These are phyloP conservation scores for Serripes groenlandicus DNA, from an alignment of 2,888 invertebrate genomes.

Conservation along the genomic window DNA sequence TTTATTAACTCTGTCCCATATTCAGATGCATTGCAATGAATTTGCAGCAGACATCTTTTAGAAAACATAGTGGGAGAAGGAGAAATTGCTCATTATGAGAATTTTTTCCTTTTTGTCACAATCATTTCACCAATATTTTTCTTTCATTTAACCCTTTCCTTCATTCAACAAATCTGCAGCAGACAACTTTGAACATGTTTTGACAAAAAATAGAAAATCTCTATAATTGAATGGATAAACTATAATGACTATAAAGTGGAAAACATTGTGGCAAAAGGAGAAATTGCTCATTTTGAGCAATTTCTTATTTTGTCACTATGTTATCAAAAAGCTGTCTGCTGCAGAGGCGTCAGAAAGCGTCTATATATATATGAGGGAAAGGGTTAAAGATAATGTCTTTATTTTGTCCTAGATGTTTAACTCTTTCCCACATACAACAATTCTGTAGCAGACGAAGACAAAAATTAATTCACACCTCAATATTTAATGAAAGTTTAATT, in stretches of 20 bases:
- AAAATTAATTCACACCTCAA: no score
- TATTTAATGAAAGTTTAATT: no score
- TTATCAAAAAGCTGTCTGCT: not conserved
- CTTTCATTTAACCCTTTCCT: not conserved
- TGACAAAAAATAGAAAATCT: no score
- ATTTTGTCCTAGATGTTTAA: no score
- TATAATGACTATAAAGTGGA: not conserved
- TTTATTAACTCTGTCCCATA: no score
- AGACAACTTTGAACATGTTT: not conserved
- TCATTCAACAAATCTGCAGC: not conserved
- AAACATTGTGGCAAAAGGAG: not conserved
- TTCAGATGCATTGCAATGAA: no score
- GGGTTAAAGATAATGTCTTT: no score
- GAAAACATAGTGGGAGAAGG: not conserved
- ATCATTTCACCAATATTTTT: not conserved
- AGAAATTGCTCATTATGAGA: not conserved
- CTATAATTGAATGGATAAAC: not conserved
- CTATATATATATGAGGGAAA: not conserved
- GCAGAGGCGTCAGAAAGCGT: not conserved
- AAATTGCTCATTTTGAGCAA: not conserved
- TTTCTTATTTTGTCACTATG: not conserved
- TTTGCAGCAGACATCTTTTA: no score
- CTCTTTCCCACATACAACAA: no score
- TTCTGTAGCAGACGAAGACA: no score
- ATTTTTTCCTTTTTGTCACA: not conserved